Base-by-base conservation (phyloP, 2,113 vertebrate genomes). In the Heterochromis multidens region DNA sequence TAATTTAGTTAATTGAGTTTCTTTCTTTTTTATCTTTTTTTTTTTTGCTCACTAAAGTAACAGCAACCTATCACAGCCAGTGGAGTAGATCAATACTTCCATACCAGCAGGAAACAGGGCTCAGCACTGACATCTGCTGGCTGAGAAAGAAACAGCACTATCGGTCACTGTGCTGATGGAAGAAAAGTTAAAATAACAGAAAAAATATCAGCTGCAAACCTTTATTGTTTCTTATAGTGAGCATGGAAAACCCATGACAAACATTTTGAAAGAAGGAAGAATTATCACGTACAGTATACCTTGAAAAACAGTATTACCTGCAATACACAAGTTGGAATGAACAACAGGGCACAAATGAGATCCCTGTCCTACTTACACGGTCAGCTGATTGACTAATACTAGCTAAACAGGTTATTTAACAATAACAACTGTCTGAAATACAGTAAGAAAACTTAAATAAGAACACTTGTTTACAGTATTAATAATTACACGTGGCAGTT, bases 81-180 rank as follows among this genome's bases (percentile, higher is more conserved):
- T 2, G 21, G 14, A 49, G 14, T 23, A 12, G 4, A 80, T 56
- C 13, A 57, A 8, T 25, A 13, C 25, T 27, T 2, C 5, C 5
- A 70, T 19, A 10, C 7, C 17, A 14, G 79, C 4, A 23, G 19
- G 23, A 81, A 87, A 77, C 3, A 11, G 65, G 7, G 77, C 72
- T 90, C 88, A 87, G 67, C 19, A 49, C 90, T 92, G 93, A 93
- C 94, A 89, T 87, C 93, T 93, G 72, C 74, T 91, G 92, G 89
- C 33, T 35, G 21, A 10, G 43, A 8, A 10, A 23, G 52, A 65
- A 57, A 79, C 7, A 76, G 70, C 72, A 49, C 10, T 12, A 6
- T 78, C 49, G 19, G 37, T 67, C 19, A 27, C n/a, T 27, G 19
- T 35, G 7, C 6, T 12, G 21, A 56, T 56, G 21, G 11, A 70